Evolutionary conservation across 2,888 invertebrate species (phyloP).

Genomic region (Limnephilus rhombicus): DNA sequence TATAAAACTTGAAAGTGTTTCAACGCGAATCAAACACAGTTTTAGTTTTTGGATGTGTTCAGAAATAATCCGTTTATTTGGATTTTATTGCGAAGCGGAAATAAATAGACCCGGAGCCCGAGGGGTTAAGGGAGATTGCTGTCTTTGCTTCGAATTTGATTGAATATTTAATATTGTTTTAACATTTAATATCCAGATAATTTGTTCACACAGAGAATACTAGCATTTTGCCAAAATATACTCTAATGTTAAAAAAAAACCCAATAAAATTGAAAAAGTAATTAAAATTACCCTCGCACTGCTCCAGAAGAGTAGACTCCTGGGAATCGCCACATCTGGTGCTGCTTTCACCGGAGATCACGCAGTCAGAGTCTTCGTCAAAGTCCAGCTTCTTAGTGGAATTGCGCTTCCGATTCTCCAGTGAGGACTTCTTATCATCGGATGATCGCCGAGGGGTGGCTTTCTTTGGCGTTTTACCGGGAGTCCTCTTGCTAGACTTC

Average conservation of each 20-base stretch:
- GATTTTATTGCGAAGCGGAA: too few relatives aligned
- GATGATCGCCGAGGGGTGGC: background rate
- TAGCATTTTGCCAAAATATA: background rate
- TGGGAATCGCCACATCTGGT: background rate
- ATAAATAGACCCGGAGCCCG: too few relatives aligned
- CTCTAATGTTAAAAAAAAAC: background rate
- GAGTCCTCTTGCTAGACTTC: conserved; percentile 6
- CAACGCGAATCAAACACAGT: too few relatives aligned
- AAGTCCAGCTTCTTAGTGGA: conserved; percentile 35
- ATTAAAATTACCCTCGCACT: conserved; percentile 12
- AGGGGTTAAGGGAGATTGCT: too few relatives aligned
- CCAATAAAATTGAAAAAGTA: background rate
- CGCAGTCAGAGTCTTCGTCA: conserved; percentile 8
- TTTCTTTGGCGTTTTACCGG: conserved; percentile 14
- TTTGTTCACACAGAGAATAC: background rate
- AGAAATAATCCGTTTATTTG: too few relatives aligned
- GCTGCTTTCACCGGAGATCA: background rate
- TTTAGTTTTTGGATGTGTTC: too few relatives aligned
- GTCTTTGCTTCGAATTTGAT: too few relatives aligned
- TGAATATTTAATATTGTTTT: too few relatives aligned
- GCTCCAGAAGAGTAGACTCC: background rate
- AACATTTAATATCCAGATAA: too few relatives aligned
- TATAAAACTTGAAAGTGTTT: too few relatives aligned
- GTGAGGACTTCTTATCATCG: background rate
- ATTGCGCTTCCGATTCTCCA: background rate